Conservation (phyloP, 2,888 invertebrate genomes). For the Plutella xylostella region DNA sequence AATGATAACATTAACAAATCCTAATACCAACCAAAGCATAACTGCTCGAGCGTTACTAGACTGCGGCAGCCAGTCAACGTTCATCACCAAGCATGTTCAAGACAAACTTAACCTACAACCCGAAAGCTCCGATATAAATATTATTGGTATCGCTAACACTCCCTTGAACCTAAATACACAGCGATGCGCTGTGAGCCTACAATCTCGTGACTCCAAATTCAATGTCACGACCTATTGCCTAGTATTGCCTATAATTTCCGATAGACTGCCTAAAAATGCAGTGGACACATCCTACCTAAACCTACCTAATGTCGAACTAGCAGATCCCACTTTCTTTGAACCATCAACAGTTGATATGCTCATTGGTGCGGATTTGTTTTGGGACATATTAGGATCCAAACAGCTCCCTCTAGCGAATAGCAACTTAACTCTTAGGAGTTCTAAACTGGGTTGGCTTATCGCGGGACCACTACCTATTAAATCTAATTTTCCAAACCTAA, state of each 20-base stretch:
- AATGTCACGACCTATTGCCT: background rate
- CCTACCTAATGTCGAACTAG: slow-evolving; percentile 5
- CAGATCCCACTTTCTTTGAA: slow-evolving; percentile 3
- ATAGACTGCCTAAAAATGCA: background rate
- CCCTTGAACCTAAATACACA: too few relatives aligned
- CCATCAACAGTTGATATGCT: slow-evolving; percentile 5
- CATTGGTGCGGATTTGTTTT: background rate
- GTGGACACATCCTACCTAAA: slow-evolving; percentile 4
- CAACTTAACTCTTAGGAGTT: background rate
- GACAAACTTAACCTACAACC: background rate
- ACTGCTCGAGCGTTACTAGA: slow-evolving; percentile 13
- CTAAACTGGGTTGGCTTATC: background rate
- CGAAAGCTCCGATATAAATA: background rate
- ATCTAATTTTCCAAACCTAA: too few relatives aligned
- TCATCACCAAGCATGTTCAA: background rate
- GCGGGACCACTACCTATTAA: background rate
- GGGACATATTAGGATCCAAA: background rate
- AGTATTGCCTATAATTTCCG: background rate
- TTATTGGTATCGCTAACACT: background rate
- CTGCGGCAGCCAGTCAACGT: slow-evolving; percentile 13
- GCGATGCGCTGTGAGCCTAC: too few relatives aligned
- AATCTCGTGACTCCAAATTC: background rate
- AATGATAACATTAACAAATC: slow-evolving; percentile 15
- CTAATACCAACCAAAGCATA: slow-evolving; percentile 9
- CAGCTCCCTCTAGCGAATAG: background rate